Percentiles rank a stretch among this genome's conserved stretches.
These are phyloP conservation scores for Sphenodon punctatus DNA, from an alignment of 2,797 vertebrate species.

Conservation along the genomic window DNA sequence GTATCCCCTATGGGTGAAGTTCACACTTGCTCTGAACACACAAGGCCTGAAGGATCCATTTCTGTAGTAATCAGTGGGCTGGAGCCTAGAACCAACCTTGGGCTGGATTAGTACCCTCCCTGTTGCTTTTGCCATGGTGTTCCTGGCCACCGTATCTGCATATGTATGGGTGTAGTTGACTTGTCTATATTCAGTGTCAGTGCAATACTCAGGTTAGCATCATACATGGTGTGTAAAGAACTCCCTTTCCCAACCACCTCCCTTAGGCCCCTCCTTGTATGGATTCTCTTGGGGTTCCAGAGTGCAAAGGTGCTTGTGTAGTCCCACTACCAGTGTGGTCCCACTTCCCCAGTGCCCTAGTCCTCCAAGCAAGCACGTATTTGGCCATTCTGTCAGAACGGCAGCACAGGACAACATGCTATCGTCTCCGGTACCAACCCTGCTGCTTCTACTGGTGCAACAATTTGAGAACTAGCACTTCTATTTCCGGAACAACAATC, in stretches of 20 bases:
- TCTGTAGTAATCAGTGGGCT: not conserved
- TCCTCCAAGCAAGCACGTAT: too few relatives aligned
- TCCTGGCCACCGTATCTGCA: not conserved
- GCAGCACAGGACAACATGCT: too few relatives aligned
- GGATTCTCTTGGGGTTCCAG: not conserved
- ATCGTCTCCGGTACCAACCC: too few relatives aligned
- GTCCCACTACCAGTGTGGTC: not conserved
- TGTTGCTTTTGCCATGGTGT: not conserved
- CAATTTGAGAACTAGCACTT: too few relatives aligned
- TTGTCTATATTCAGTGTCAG: not conserved
- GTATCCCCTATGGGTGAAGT: not conserved
- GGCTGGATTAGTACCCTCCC: not conserved
- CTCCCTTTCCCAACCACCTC: not conserved
- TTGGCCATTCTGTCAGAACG: too few relatives aligned
- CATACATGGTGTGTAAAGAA: too few relatives aligned
- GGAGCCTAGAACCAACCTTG: not conserved
- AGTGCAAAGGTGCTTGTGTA: too few relatives aligned
- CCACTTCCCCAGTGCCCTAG: not conserved
- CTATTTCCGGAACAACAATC: too few relatives aligned
- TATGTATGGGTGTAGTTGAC: not conserved
- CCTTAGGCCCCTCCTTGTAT: too few relatives aligned
- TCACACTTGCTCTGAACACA: not conserved
- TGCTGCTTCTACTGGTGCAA: too few relatives aligned
- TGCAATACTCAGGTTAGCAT: too few relatives aligned
- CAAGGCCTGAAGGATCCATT: too few relatives aligned